Base-by-base conservation (phyloP, 2,113 vertebrate genomes). In the Nerophis lumbriciformis region DNA sequence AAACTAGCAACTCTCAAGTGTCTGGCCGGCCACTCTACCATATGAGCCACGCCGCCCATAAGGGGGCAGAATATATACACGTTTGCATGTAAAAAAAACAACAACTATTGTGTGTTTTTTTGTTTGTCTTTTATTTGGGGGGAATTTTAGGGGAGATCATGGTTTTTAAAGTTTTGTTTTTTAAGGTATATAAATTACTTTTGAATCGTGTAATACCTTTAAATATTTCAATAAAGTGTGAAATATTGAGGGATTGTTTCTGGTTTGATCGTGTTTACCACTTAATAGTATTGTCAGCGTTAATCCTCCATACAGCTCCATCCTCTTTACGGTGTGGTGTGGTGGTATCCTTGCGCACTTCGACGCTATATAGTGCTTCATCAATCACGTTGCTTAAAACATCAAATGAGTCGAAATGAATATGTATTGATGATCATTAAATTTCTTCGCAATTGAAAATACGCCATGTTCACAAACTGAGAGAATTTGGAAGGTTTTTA, bases 281-380 rank as follows among this genome's bases (percentile, higher is more conserved):
- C 36, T 45, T 63, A 44, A 52, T 53, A 53, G 49, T 14, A 42
- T 53, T 63, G 61, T 51, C 48, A 45, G 10, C 4, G n/a, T 65
- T 69, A 47, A 63, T 56, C 59, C 44, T 71, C 68, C 68, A 67
- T 67, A 65, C 19, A 15, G 4, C 11, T 47, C 48, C 38, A 39
- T 39, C 52, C 48, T 58, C 14, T 5, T 35, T 39, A 19, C 35
- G 6, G 36, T 15, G 45, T 61, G 55, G 53, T 36, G 16, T 11
- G 38, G 5, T 52, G 15, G 45, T 78, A 71, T 75, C 61, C 39
- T 44, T 78, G 65, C 65, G 68, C 65, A 52, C n/a, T 50, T 59
- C 4, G 5, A 13, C 44, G 12, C 53, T 49, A 66, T 49, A 66
- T 69, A 72, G 62, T 60, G 36, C 69, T 19, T n/a, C 5, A 38